Conservation (phyloP, 1,140 invertebrate species). For the Temnothorax longispinosus region DNA sequence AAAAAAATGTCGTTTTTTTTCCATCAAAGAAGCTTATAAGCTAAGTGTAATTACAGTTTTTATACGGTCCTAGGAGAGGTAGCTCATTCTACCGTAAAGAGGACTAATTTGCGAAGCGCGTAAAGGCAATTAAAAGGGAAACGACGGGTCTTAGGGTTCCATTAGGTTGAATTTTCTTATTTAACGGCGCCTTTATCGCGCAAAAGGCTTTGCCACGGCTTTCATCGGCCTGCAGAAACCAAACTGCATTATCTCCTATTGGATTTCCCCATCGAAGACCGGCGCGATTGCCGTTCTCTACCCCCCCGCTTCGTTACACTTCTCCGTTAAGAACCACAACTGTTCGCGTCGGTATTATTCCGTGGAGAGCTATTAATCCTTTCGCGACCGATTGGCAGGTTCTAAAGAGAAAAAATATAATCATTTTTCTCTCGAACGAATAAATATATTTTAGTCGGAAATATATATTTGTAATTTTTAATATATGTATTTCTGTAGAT, state of each 20-base stretch:
- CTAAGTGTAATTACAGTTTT: conserved; percentile 17
- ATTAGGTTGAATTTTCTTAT: conserved; percentile 49
- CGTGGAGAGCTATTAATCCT: not conserved
- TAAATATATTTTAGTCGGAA: not conserved
- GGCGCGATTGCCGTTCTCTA: conserved; percentile 23
- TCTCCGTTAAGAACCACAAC: conserved; percentile 13
- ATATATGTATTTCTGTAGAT: not conserved
- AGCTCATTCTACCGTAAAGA: not conserved
- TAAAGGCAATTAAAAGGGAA: conserved; percentile 46
- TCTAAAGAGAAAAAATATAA: not conserved
- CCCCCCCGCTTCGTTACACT: conserved; percentile 4
- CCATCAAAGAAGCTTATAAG: not conserved
- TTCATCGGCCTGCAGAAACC: conserved; percentile 31
- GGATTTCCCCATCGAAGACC: conserved; percentile 41
- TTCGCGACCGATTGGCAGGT: not conserved
- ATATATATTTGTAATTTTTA: not conserved
- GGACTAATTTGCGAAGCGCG: conserved; percentile 29
- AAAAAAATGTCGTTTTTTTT: not conserved
- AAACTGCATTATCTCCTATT: conserved; percentile 49
- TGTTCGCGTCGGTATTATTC: conserved; percentile 20
- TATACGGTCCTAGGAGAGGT: not conserved
- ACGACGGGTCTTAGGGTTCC: not conserved
- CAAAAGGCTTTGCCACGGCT: conserved; percentile 7
- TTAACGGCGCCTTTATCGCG: conserved; percentile 36
- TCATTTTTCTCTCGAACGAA: not conserved